Conservation (phyloP, 2,113 vertebrate species). For the Lepus europaeus region DNA sequence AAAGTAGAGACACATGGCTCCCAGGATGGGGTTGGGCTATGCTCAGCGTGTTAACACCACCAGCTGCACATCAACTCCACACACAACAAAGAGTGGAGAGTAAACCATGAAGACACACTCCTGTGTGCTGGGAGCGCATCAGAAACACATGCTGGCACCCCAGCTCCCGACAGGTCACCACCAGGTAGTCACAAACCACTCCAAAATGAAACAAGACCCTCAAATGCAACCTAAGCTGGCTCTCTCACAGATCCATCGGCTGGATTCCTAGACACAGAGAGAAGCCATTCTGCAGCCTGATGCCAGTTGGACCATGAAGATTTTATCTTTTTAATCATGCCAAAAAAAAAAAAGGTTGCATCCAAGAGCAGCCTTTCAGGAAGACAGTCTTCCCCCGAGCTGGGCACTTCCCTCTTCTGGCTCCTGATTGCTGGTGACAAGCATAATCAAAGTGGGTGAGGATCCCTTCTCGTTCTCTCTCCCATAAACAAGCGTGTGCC, state of each 20-base stretch:
- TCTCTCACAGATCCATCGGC: slow-evolving; percentile 62
- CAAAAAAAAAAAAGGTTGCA: slow-evolving; percentile 73
- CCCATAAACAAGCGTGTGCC: not conserved
- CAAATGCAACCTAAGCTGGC: slow-evolving; percentile 52
- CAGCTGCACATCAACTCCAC: slow-evolving; percentile 60
- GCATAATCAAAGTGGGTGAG: not conserved
- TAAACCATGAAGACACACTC: slow-evolving; percentile 5
- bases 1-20: slow-evolving; percentile 51
- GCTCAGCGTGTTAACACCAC: slow-evolving; percentile 67
- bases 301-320: slow-evolving; percentile 72
- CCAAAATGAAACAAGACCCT: slow-evolving; percentile 71
- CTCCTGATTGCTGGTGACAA: not conserved
- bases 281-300: slow-evolving; percentile 35
- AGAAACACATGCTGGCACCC: slow-evolving; percentile 29
- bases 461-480: not conserved
- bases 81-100: slow-evolving; percentile 53
- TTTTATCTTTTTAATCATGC: slow-evolving; percentile 74
- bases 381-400: slow-evolving; percentile 61
- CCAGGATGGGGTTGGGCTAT: not conserved
- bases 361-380: slow-evolving; percentile 59
- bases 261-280: slow-evolving; percentile 60
- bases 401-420: slow-evolving; percentile 24
- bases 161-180: slow-evolving; percentile 71
- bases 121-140: slow-evolving; percentile 53
- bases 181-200: slow-evolving; percentile 28